These are phyloP conservation scores for Steatornis caripensis DNA, from an alignment of 2,113 vertebrate genomes.

Conservation along the genomic window DNA sequence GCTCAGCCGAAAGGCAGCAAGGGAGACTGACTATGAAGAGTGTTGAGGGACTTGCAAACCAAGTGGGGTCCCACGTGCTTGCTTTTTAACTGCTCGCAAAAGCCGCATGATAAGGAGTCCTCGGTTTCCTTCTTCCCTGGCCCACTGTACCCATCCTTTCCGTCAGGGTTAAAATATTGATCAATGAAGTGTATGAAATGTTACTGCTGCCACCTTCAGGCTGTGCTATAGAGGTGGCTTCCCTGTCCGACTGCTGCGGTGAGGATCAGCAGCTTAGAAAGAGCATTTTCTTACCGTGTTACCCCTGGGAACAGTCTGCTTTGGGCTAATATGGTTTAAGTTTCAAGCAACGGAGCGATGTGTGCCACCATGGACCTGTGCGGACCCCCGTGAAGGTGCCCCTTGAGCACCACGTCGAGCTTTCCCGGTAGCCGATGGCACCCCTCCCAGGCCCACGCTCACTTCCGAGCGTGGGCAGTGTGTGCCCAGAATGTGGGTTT, in stretches of 20 bases:
- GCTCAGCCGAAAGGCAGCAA: background rate
- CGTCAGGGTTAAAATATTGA: background rate
- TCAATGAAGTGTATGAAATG: constrained; percentile 44
- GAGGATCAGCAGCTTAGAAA: background rate
- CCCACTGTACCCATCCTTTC: background rate
- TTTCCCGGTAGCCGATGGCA: background rate
- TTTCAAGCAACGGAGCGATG: background rate
- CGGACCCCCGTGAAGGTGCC: background rate
- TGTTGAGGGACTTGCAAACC: background rate
- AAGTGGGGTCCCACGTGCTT: background rate
- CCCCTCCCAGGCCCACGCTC: accelerated
- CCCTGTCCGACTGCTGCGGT: background rate
- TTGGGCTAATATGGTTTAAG: background rate
- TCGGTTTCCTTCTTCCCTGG: background rate
- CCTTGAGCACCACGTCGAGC: accelerated
- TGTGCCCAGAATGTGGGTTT: accelerated
- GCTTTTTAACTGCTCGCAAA: background rate
- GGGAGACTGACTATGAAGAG: background rate
- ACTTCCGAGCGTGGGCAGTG: background rate
- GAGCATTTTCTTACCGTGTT: background rate
- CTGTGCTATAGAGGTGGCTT: background rate
- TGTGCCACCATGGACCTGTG: accelerated
- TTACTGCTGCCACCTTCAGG: constrained; percentile 70
- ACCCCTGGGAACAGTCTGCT: background rate
- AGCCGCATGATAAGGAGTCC: background rate